Evolutionary conservation across 2,113 vertebrate species (phyloP), one percentile per base, ranked within the genome.

Genomic region (Lanius collurio): DNA sequence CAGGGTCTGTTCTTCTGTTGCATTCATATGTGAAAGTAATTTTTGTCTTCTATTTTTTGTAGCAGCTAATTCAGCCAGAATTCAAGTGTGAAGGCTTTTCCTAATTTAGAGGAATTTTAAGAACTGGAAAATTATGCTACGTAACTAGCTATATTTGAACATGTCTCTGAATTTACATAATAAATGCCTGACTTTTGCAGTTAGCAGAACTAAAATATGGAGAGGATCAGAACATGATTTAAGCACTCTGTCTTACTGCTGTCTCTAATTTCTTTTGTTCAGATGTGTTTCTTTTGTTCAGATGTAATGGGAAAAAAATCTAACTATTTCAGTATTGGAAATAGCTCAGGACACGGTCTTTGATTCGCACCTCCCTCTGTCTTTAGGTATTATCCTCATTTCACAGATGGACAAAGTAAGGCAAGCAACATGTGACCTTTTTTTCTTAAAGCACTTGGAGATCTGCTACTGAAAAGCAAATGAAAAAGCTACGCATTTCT

Each of bases 51-150:
- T 88, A 9, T 55, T 86, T 94, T 81, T 92, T 87, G 46, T 65
- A 83, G 67, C 70, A 85, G 63, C 73, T 93, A 81, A 77, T 52
- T 91, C 74, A n/a, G 60, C 10, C 76, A 94, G 87, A 94, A 91
- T 91, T 78, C 65, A 87, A 84, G 55, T 76, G 76, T 83, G 85
- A 93, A 93, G 33, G 63, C 70, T 95, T 95, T 89, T 62, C 74
- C 37, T 95, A 89, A 92, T 90, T 90, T 81, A 90, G 64, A 86
- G 59, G 68, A 90, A 70, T 91, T 91, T 93, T 91, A 94, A 93
- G 93, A 94, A 85, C 70, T 95, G 82, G 88, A 85, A 85, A 93
- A 93, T 95, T 94, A 89, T 82, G 75, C 52, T 76, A 79, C 33
- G 1, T 89, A 89, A 50, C 49, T 80, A 79, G 62, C 63, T 94